Percentiles rank a stretch among this genome's conserved stretches.
phyloP scores from a whole-genome alignment of 1,140 invertebrate species.

The Drosophila eugracilis region DNA sequence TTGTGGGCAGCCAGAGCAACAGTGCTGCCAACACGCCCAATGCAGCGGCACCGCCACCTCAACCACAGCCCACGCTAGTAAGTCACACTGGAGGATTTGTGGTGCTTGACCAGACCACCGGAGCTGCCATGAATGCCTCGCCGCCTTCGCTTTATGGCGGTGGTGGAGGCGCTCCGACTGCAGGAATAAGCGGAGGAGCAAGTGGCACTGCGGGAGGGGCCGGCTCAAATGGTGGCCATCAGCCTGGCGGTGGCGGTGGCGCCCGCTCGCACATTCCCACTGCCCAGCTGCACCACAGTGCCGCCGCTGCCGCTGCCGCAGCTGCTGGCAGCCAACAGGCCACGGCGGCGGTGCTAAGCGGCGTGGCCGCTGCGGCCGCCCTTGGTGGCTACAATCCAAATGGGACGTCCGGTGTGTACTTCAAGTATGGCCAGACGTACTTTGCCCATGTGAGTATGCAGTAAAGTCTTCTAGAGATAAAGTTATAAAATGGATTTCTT shows the following conservation, averaged over 20 bases:
- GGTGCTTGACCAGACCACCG: slow-evolving; percentile 63
- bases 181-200: slow-evolving; percentile 1
- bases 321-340: slow-evolving; percentile 61
- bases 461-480: neutral
- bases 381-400: slow-evolving; percentile 80
- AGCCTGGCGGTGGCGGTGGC: slow-evolving; percentile 40
- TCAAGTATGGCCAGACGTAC: slow-evolving; percentile 84
- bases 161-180: slow-evolving; percentile 11
- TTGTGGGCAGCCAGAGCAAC: slow-evolving; percentile 63
- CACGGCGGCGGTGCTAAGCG: slow-evolving; percentile 73
- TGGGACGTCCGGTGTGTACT: slow-evolving; percentile 77
- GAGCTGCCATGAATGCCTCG: slow-evolving; percentile 58
- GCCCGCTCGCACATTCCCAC: slow-evolving; percentile 78
- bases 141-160: slow-evolving; percentile 62
- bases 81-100: slow-evolving; percentile 55
- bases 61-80: slow-evolving; percentile 19
- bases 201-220: slow-evolving; percentile 20
- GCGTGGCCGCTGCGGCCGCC: slow-evolving; percentile 67
- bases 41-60: slow-evolving; percentile 36
- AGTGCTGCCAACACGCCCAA: slow-evolving; percentile 73
- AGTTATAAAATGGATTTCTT: no score
- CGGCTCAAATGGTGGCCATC: slow-evolving; percentile 10
- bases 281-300: slow-evolving; percentile 79
- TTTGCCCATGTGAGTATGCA: slow-evolving; percentile 79
- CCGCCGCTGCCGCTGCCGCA: slow-evolving; percentile 68